Base-by-base conservation (phyloP, 2,113 vertebrate species). In the Smithornis capensis region DNA sequence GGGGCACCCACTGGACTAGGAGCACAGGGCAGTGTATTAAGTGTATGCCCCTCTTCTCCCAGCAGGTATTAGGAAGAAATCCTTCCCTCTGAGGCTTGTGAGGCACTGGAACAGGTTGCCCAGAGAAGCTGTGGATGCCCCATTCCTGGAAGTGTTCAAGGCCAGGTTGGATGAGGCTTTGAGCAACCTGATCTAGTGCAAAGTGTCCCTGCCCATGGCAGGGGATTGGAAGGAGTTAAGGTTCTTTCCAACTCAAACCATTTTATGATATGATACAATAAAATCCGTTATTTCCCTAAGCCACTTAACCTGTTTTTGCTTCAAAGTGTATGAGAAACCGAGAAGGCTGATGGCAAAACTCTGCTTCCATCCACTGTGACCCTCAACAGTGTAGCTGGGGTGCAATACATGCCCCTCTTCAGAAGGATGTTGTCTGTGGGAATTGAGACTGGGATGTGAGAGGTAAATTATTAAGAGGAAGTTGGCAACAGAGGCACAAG, bases 121-220 rank as follows among this genome's bases (percentile, higher is more conserved):
- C 28, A 45, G 78, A 60, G 33, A 11, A 53, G 28, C 38, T 45
- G 55, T 31, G 55, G 21, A 4, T 62, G n/a, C 40, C 6, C 37
- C 44, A 14, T 89, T 27, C 60, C 52, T 89, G 52, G 44, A 3
- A 67, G 5, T 52, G 52, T 17, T 4, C 69, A 45, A 19, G 77
- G 9, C 9, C 45, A 29, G 52, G 8, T 4, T 52, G 53, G 53
- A 29, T 0, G 4, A 24, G 18, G 10, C 7, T 52, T 11, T 0
- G 68, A 45, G 27, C 10, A 11, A 0, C 44, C 29, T 55, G 47
- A 11, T 0, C 0, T 6, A 3, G 29, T 47, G 53, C 19, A 40
- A 47, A 9, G 24, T 60, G 45, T 60, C 53, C 38, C 38, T 68
- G 62, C 28, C 44, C 19, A 6, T 40, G 45, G 38, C 69, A 59